Evolutionary conservation across 53 echinoderm and acorn worm species (phyloP), one percentile per base, ranked within the genome.

Genomic region (Echinometra lucunter): DNA sequence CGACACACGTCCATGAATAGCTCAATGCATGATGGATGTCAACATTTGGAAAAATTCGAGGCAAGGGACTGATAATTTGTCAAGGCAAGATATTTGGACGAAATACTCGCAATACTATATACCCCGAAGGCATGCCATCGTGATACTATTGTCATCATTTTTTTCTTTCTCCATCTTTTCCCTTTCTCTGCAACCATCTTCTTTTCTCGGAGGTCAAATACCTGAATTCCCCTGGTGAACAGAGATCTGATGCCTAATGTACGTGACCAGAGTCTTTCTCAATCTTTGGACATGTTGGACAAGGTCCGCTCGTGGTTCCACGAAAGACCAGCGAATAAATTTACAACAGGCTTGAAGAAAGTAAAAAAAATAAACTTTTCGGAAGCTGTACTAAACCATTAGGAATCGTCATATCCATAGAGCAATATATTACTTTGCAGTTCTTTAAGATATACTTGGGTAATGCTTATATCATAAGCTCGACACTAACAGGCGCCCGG

Each of bases 1-100:
- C 6, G 78, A n/a, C 78, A 78, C 38, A 38, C 42, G 42, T 42
- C 42, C 21, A 78, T 78, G 78, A 21, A 78, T 38, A 3, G 40
- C 78, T 42, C 21, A 42, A 18, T 78, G 40, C 38, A 78, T 40
- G 78, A 78, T 42, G 42, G 78, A 78, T 78, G 78, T 78, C 78
- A 19, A 42, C 42, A 38, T 37, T 90, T 42, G 37, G 90, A 92
- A 67, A 44, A 18, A 70, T 45, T 45, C 56, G 69, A 92, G 74
- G 9, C 72, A 19, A 92, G 92, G 92, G 92, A 92, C 72, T 44
- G 56, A 70, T 92, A 92, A 92, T 92, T 92, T 92, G 92, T 92
- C 92, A 92, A 92, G 69, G 66, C 72, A 44, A n/a, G 92, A 32
- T 70, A 92, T 92, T 92, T 92, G 70, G 92, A 92, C 92, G n/a